phyloP scores from a whole-genome alignment of 1,140 invertebrate species.

The Hesperophylax magnus region DNA sequence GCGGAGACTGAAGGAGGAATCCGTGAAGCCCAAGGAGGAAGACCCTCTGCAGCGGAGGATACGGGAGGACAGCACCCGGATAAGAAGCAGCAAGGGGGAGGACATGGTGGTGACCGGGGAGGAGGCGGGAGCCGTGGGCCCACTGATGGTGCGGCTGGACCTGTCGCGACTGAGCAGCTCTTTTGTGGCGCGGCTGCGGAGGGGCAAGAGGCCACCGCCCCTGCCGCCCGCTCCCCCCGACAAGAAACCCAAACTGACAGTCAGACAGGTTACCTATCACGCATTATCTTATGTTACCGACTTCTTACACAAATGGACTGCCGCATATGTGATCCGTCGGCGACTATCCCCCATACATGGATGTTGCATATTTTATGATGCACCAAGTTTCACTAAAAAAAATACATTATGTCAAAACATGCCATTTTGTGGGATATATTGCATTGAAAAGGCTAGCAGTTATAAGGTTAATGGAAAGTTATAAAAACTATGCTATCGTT shows the following conservation, averaged over 20 bases:
- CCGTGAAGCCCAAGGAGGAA: slow-evolving; percentile 36
- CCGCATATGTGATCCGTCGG: too few species aligned
- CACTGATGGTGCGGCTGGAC: slow-evolving; percentile 59
- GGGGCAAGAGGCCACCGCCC: slow-evolving; percentile 57
- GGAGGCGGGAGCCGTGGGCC: neutral
- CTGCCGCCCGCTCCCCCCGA: slow-evolving; percentile 55
- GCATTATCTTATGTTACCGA: too few species aligned
- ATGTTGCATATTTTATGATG: too few species aligned
- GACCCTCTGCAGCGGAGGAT: slow-evolving; percentile 48
- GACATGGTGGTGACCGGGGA: neutral
- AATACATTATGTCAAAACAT: too few species aligned
- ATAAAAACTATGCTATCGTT: too few species aligned
- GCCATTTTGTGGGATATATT: too few species aligned
- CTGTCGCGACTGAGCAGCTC: slow-evolving; percentile 54
- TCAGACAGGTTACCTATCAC: slow-evolving; percentile 43
- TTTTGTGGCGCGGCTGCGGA: slow-evolving; percentile 23
- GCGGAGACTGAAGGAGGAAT: slow-evolving; percentile 47
- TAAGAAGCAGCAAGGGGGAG: slow-evolving; percentile 3
- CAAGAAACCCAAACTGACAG: slow-evolving; percentile 49
- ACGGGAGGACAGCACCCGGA: slow-evolving; percentile 39
- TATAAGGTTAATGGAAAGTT: too few species aligned
- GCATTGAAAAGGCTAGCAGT: too few species aligned
- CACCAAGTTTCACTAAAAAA: too few species aligned
- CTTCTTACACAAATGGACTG: too few species aligned
- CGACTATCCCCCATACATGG: too few species aligned